phyloP scores from a whole-genome alignment of 1,140 invertebrate species.

The Ptiloglossa arizonensis region DNA sequence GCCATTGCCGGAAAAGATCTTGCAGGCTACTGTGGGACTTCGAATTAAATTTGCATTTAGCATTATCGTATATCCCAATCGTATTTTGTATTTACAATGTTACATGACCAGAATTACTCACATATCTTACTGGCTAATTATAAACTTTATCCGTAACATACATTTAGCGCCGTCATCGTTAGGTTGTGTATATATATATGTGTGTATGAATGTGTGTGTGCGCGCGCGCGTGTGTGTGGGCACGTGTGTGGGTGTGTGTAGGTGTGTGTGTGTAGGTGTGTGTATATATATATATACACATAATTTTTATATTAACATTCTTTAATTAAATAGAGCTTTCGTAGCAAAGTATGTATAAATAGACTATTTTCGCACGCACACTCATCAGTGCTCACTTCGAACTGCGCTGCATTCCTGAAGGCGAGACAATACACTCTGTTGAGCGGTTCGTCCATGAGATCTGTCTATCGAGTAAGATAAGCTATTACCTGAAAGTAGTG shows the following conservation, averaged over 20 bases:
- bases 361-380: slow-evolving; percentile 71
- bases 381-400: slow-evolving; percentile 46
- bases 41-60: slow-evolving; percentile 45
- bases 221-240: too few species aligned
- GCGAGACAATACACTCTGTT: slow-evolving; percentile 44
- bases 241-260: slow-evolving; percentile 10
- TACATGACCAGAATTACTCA: slow-evolving; percentile 79
- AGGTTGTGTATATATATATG: slow-evolving; percentile 35
- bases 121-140: slow-evolving; percentile 73
- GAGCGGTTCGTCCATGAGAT: slow-evolving; percentile 57
- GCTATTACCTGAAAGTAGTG: slow-evolving; percentile 66
- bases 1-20: slow-evolving; percentile 47
- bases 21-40: slow-evolving; percentile 44
- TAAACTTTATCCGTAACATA: slow-evolving; percentile 70
- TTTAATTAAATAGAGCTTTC: slow-evolving; percentile 75
- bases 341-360: slow-evolving; percentile 75
- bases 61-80: slow-evolving; percentile 46
- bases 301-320: slow-evolving; percentile 71
- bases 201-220: slow-evolving; percentile 32
- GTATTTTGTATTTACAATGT: slow-evolving; percentile 73
- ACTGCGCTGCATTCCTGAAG: slow-evolving; percentile 56
- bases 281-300: slow-evolving; percentile 38
- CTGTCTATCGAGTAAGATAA: slow-evolving; percentile 55
- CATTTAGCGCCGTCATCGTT: slow-evolving; percentile 69
- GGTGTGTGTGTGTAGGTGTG: slow-evolving; percentile 30